Evolutionary conservation across 2,113 vertebrate genomes (phyloP).

Genomic region (Prochilodus magdalenae): DNA sequence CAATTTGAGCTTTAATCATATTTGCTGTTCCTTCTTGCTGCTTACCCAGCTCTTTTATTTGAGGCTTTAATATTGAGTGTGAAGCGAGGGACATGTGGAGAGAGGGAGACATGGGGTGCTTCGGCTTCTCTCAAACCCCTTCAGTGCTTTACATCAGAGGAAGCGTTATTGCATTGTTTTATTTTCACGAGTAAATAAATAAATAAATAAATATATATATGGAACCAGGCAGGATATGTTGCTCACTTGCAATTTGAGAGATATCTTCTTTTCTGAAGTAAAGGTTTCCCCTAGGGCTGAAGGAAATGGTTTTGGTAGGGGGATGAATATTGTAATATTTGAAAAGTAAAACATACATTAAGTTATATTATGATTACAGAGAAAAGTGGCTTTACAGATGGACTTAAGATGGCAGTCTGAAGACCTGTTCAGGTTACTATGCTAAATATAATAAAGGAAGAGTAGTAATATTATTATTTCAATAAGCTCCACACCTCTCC

Average conservation of each 20-base stretch:
- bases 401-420: too few species aligned
- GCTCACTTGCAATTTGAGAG: neutral
- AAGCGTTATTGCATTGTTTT: slow-evolving; percentile 2
- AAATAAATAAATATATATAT: neutral
- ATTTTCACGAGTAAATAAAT: neutral
- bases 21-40: neutral
- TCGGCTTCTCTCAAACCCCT: neutral
- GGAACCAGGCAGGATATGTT: neutral
- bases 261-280: neutral
- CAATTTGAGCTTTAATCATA: slow-evolving; percentile 5
- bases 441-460: too few species aligned
- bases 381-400: too few species aligned
- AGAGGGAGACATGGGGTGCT: neutral
- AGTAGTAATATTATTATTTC: too few species aligned
- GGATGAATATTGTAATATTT: neutral
- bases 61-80: slow-evolving; percentile 14
- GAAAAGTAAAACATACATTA: neutral
- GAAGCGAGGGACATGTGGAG: neutral
- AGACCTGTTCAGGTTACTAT: too few species aligned
- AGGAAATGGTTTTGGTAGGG: too few species aligned
- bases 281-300: neutral
- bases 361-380: too few species aligned
- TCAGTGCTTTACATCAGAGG: neutral
- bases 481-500: too few species aligned
- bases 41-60: slow-evolving; percentile 9